phyloP scores from a whole-genome alignment of 1,140 invertebrate species.

The Pectinophora gossypiella region DNA sequence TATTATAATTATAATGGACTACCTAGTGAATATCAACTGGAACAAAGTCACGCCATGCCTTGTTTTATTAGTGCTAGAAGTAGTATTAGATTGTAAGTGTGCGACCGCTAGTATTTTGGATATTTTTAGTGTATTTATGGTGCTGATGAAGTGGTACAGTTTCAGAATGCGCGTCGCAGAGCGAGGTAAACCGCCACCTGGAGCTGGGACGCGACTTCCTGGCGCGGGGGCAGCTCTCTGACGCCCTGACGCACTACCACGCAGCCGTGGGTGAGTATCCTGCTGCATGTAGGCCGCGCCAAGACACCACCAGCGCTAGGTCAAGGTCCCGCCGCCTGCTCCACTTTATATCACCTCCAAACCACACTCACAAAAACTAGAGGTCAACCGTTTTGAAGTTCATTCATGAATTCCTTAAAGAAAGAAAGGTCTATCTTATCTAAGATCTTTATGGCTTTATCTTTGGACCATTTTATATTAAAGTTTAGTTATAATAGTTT shows the following conservation, averaged over 20 bases:
- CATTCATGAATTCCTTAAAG: background rate
- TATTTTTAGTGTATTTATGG: slow-evolving; percentile 27
- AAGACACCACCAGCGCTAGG: background rate
- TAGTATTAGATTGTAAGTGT: slow-evolving; percentile 70
- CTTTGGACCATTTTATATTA: too few species aligned
- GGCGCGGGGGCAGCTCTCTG: slow-evolving; percentile 93
- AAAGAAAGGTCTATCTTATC: too few species aligned
- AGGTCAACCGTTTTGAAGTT: background rate
- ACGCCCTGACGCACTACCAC: slow-evolving; percentile 98
- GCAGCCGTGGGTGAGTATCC: slow-evolving; percentile 92
- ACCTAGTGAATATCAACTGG: slow-evolving; percentile 65
- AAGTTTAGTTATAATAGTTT: too few species aligned
- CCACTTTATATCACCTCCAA: too few species aligned
- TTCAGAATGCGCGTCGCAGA: slow-evolving; percentile 78
- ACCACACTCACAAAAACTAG: too few species aligned
- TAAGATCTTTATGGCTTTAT: background rate
- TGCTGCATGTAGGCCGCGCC: background rate
- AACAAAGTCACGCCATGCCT: slow-evolving; percentile 72
- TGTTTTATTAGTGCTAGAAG: slow-evolving; percentile 70
- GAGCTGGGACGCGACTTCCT: slow-evolving; percentile 94
- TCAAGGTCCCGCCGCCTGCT: background rate
- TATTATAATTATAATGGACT: slow-evolving; percentile 58
- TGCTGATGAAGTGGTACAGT: slow-evolving; percentile 54
- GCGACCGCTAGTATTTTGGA: slow-evolving; percentile 12
- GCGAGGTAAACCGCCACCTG: slow-evolving; percentile 94